phyloP scores from a whole-genome alignment of 1,140 invertebrate genomes.

The Aporrectodea caliginosa region DNA sequence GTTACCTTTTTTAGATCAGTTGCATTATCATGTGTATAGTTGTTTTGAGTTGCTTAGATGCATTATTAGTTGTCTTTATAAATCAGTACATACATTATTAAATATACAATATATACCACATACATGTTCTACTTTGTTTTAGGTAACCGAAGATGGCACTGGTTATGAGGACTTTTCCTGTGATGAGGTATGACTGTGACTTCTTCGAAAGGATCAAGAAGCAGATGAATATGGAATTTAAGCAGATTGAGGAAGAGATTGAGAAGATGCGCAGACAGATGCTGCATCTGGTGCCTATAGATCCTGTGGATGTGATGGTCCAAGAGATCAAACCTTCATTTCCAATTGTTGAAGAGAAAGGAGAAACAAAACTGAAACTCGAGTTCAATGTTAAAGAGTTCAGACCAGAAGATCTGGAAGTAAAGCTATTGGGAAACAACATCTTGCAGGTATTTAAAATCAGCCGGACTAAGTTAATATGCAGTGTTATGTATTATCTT shows the following conservation, averaged over 20 bases:
- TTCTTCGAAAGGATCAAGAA: constrained; percentile 6
- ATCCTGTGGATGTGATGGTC: background rate
- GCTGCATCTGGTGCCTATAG: constrained; percentile 9
- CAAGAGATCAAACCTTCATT: constrained; percentile 15
- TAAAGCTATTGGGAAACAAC: constrained; percentile 24
- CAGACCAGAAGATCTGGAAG: constrained; percentile 20
- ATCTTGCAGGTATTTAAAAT: constrained; percentile 13
- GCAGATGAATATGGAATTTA: constrained; percentile 5
- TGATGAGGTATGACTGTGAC: background rate
- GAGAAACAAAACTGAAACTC: constrained; percentile 21
- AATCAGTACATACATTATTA: no score
- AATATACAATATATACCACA: no score
- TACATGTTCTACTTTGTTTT: background rate
- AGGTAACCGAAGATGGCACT: background rate
- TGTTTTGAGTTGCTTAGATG: no score
- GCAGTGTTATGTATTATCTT: background rate
- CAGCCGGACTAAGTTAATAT: background rate
- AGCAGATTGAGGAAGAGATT: constrained; percentile 17
- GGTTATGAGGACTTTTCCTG: background rate
- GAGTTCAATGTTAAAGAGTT: constrained; percentile 23
- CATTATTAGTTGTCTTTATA: no score
- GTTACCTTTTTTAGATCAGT: no score
- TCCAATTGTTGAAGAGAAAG: constrained; percentile 23
- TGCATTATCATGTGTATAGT: no score
- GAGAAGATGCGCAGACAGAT: background rate